phyloP scores from a whole-genome alignment of 2,888 invertebrate species.

The Tenthredo notha region DNA sequence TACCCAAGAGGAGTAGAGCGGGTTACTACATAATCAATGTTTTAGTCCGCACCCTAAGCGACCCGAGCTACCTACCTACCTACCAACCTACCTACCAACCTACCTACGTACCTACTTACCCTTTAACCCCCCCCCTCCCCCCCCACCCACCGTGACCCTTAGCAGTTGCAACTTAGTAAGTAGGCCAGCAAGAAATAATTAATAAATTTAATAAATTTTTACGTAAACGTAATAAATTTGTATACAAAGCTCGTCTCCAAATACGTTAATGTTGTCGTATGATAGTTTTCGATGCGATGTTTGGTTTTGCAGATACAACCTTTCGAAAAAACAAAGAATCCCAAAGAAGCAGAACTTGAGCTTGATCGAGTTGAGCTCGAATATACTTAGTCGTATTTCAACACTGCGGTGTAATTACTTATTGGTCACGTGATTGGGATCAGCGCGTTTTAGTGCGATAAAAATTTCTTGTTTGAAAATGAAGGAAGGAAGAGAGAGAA shows the following conservation, averaged over 20 bases:
- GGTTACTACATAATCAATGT: conserved; percentile 67
- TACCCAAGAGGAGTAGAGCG: conserved; percentile 40
- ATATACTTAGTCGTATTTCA: no score
- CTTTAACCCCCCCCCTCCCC: not conserved
- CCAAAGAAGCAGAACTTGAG: no score
- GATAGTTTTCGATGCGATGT: no score
- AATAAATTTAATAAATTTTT: no score
- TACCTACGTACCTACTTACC: conserved; percentile 52
- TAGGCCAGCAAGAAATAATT: no score
- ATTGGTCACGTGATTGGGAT: not conserved
- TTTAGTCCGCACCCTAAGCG: conserved; percentile 58
- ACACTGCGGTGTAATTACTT: not conserved
- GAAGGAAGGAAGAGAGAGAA: not conserved
- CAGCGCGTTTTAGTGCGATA: not conserved
- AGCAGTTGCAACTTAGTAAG: conserved; percentile 19
- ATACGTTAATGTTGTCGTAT: no score
- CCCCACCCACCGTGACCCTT: not conserved
- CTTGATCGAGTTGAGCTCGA: no score
- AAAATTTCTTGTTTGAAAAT: not conserved
- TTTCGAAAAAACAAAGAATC: no score
- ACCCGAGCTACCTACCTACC: conserved; percentile 54
- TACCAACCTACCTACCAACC: not conserved
- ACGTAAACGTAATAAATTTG: no score
- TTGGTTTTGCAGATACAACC: no score
- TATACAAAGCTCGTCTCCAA: no score